These are phyloP conservation scores for Cyanoramphus novaezelandiae DNA, from an alignment of 2,113 vertebrate genomes.

Conservation along the genomic window DNA sequence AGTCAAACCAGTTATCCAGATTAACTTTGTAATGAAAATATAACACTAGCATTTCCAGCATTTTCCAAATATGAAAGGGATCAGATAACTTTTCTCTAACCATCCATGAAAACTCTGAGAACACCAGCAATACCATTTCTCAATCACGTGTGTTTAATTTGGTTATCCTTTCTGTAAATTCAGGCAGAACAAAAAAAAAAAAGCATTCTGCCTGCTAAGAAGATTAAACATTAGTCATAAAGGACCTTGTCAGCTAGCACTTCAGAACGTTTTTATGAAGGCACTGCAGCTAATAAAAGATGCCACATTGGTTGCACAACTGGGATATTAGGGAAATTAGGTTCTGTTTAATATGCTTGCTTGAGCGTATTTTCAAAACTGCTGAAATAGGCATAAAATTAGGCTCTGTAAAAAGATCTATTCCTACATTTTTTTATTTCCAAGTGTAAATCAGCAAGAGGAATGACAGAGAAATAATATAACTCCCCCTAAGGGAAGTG, in stretches of 20 bases:
- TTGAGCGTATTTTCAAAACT: neutral
- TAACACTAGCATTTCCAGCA: neutral
- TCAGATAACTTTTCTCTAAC: neutral
- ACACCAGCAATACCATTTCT: neutral
- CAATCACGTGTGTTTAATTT: neutral
- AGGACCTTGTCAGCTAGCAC: neutral
- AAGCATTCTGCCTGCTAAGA: neutral
- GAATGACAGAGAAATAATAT: neutral
- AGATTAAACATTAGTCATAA: neutral
- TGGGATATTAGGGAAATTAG: neutral
- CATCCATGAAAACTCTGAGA: neutral
- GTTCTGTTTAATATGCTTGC: neutral
- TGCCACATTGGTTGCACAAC: neutral
- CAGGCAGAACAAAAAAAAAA: neutral
- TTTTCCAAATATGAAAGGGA: neutral
- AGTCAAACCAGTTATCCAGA: neutral
- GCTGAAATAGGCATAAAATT: neutral
- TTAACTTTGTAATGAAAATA: neutral
- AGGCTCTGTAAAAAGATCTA: neutral
- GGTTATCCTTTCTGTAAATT: neutral
- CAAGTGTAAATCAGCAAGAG: neutral
- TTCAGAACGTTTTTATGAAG: neutral
- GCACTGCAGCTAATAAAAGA: neutral
- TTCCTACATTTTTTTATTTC: neutral
- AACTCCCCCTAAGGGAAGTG: neutral